phyloP scores from a whole-genome alignment of 2,797 vertebrate species.

The Lindbergichthys nudifrons region DNA sequence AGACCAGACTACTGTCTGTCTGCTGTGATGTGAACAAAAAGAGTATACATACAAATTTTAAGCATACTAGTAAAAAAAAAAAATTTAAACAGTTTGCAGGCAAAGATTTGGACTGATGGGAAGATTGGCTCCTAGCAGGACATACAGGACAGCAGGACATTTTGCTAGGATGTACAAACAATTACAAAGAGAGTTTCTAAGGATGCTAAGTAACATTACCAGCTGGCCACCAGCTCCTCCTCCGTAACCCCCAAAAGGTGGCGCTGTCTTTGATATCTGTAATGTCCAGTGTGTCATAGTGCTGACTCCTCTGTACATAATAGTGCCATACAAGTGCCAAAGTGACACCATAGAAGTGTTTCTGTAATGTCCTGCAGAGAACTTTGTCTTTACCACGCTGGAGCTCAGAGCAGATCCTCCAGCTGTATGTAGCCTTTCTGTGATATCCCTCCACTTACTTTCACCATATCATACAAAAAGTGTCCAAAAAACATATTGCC shows the following conservation, averaged over 20 bases:
- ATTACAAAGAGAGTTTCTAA: conserved; percentile 25
- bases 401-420: conserved; percentile 71
- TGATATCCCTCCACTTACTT: conserved; percentile 70
- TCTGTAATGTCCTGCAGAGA: conserved; percentile 72
- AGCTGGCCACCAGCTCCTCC: conserved; percentile 39
- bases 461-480: conserved; percentile 70
- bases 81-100: conserved; percentile 9
- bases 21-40: conserved; percentile 23
- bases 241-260: conserved; percentile 38
- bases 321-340: conserved; percentile 83
- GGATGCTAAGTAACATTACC: conserved; percentile 26
- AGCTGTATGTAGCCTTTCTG: conserved; percentile 82
- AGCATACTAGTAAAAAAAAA: conserved; percentile 1
- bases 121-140: conserved; percentile 27
- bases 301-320: conserved; percentile 79
- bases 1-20: conserved; percentile 26
- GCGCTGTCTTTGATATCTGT: conserved; percentile 57
- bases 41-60: conserved; percentile 30
- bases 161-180: conserved; percentile 30
- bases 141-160: conserved; percentile 21
- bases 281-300: conserved; percentile 66
- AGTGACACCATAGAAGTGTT: conserved; percentile 80
- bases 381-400: conserved; percentile 67
- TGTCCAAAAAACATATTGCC: conserved; percentile 75
- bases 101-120: conserved; percentile 21